Percentiles rank a stretch among this genome's conserved stretches.
Conservation (phyloP, 2,888 invertebrate genomes). For the Corbicula japonica region DNA sequence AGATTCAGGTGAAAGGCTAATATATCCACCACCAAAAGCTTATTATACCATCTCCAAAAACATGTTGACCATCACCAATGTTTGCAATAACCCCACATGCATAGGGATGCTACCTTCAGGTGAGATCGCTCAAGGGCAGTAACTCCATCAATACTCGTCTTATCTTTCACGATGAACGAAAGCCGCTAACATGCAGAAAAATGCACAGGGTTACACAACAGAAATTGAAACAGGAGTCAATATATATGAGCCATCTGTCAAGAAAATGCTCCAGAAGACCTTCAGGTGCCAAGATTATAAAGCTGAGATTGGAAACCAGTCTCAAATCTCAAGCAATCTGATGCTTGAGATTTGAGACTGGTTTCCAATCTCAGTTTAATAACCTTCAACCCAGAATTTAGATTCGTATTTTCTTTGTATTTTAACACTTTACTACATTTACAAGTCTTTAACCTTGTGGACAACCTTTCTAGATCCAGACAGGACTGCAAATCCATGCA, state of each 20-base stretch:
- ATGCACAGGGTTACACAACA: conserved; percentile 25
- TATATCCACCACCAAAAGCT: not conserved
- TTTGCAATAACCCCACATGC: not conserved
- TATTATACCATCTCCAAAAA: not conserved
- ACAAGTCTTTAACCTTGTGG: too few relatives aligned
- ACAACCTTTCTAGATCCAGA: too few relatives aligned
- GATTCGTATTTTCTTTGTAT: not conserved
- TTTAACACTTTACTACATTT: too few relatives aligned
- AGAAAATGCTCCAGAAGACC: not conserved
- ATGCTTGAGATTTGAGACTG: not conserved
- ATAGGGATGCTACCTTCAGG: conserved; percentile 70
- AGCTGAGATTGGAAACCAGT: not conserved
- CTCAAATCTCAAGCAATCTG: not conserved
- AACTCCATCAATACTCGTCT: conserved; percentile 71
- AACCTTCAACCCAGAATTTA: not conserved
- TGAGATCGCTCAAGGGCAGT: conserved; percentile 74
- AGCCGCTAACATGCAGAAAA: conserved; percentile 76
- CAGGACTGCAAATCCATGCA: too few relatives aligned
- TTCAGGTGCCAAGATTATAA: not conserved
- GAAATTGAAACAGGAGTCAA: conserved; percentile 1
- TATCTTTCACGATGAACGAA: conserved; percentile 74
- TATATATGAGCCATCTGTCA: not conserved
- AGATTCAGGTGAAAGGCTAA: not conserved
- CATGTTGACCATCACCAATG: conserved; percentile 9
- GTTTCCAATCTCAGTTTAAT: not conserved